Percentiles rank a stretch among this genome's conserved stretches.
Evolutionary conservation across 2,113 vertebrate genomes (phyloP).

Genomic region (Oryzias javanicus): DNA sequence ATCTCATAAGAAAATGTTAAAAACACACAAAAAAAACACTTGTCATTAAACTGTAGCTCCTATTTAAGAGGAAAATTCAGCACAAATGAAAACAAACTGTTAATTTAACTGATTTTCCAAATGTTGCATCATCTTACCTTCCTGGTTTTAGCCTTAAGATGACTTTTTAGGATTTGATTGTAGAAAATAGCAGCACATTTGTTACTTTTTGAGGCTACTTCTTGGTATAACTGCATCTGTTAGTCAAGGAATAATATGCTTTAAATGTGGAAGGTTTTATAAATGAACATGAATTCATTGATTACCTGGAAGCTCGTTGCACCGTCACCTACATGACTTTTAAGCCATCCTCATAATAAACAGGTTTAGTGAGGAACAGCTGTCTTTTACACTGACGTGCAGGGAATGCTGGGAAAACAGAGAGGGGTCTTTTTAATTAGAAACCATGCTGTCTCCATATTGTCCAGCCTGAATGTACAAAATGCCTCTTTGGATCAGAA

Average conservation of each 20-base stretch:
- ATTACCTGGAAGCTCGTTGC: constrained; percentile 17
- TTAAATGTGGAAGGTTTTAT: neutral
- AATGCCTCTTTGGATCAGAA: constrained; percentile 11
- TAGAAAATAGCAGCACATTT: constrained; percentile 46
- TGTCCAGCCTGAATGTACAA: constrained; percentile 6
- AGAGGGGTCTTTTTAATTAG: constrained; percentile 41
- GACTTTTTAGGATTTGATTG: constrained; percentile 33
- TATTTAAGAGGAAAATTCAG: constrained; percentile 45
- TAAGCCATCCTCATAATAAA: constrained; percentile 44
- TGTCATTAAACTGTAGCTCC: neutral
- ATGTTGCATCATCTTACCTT: constrained; percentile 24
- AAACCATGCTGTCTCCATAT: constrained; percentile 9
- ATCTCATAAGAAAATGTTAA: too few species aligned
- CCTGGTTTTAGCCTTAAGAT: constrained; percentile 43
- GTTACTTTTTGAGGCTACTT: constrained; percentile 16
- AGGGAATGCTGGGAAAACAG: constrained; percentile 41
- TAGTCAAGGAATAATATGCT: constrained; percentile 1
- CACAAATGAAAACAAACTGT: constrained; percentile 52
- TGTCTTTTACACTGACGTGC: constrained; percentile 45
- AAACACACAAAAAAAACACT: too few species aligned
- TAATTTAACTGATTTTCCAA: constrained; percentile 35
- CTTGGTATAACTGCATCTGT: constrained; percentile 33
- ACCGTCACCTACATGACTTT: constrained; percentile 27
- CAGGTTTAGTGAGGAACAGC: constrained; percentile 61
- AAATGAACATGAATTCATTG: constrained; percentile 1